Conservation (phyloP, 2,797 vertebrate species). For the Poliocrania exsul region DNA sequence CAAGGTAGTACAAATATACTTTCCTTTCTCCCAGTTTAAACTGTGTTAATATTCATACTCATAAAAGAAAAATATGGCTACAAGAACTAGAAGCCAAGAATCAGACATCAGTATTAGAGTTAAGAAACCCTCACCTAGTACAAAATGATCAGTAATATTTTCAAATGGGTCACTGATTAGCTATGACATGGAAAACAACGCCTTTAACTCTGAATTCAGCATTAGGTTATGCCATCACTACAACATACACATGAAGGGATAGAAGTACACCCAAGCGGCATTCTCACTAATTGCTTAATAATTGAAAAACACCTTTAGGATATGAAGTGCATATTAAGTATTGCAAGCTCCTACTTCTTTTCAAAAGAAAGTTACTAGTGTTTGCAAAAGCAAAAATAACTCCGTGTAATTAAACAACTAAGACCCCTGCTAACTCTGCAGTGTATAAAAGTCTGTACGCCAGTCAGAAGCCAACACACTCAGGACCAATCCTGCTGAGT, state of each 20-base stretch:
- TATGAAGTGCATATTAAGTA: neutral
- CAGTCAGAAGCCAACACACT: neutral
- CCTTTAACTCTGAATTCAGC: neutral
- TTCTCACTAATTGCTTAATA: neutral
- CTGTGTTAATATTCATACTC: neutral
- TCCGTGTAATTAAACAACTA: neutral
- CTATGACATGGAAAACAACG: neutral
- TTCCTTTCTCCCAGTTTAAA: neutral
- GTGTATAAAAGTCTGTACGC: neutral
- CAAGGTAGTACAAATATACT: neutral
- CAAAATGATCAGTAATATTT: neutral
- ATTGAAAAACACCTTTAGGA: neutral
- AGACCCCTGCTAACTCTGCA: constrained; percentile 2
- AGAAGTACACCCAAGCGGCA: neutral
- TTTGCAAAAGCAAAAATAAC: constrained; percentile 30
- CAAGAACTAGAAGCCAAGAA: neutral
- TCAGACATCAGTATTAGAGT: neutral
- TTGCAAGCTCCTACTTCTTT: neutral
- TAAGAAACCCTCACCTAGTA: neutral
- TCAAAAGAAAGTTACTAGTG: neutral
- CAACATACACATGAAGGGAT: neutral
- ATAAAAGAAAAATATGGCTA: neutral
- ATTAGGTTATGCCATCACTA: neutral
- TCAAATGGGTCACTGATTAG: neutral
- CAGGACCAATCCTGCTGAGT: constrained; percentile 33